Base-by-base conservation (phyloP, 2,113 vertebrate species). In the Phylloscopus whistleri region DNA sequence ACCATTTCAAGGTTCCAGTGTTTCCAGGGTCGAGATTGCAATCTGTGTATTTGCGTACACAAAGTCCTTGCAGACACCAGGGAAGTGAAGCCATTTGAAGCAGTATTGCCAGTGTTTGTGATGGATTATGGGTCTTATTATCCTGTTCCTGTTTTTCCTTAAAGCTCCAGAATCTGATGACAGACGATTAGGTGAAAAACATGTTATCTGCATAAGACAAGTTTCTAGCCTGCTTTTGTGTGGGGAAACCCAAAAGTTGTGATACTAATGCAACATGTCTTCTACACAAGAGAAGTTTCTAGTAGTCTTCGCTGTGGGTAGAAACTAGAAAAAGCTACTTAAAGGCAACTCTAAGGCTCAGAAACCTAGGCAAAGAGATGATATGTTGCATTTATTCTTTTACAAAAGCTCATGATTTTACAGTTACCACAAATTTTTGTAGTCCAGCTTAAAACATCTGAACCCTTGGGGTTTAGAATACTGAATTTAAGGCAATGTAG, bases 131-230 rank as follows among this genome's bases (percentile, higher is more conserved):
- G 74, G 66, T 81, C 68, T 90, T 68, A 41, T 83, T 75, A 88
- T 15, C 59, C 48, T n/a, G 60, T 48, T 92, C 21, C 67, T 80
- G 51, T 3, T 92, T 85, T 84, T 77, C 33, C 79, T 86, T 86
- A 92, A 86, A 94, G 68, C 24, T 93, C 55, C 79, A 91, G 55
- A 58, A 84, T 51, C 64, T 35, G 68, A 83, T 70, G 85, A 95
- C 60, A 91, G 82, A 80, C 63, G 27, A 93, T 77, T 63, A 96
- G 82, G 90, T 81, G 79, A 86, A 43, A 90, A 96, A 84, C 22
- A 58, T 1, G 0, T 92, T 91, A 86, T 72, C 82, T 77, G 33
- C 16, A 26, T 17, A 75, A 52, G 33, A 73, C 31, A 82, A 66
- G 26, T 73, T 83, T 93, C 68, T 83, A 80, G n/a, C 90, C 58